Conservation (phyloP, 2,888 invertebrate species). For the Apoda limacodes region DNA sequence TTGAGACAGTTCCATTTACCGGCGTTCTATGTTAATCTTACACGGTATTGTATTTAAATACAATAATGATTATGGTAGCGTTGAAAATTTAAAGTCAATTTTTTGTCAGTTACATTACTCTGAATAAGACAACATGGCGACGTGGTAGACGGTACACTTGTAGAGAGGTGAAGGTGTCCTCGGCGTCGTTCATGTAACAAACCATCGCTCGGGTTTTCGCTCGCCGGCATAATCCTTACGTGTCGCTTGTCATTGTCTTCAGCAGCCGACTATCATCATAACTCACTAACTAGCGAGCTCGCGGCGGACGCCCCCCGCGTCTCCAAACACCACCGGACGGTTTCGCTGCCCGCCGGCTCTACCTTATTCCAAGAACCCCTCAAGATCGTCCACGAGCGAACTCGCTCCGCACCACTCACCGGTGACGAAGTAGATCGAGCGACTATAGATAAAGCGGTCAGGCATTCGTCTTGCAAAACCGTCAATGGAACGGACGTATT, state of each 20-base stretch:
- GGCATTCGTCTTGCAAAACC: slow-evolving; percentile 44
- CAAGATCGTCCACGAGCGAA: slow-evolving; percentile 72
- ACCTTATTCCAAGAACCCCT: slow-evolving; percentile 45
- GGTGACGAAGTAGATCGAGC: slow-evolving; percentile 58
- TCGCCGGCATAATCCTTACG: slow-evolving; percentile 55
- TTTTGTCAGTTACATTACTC: too few species aligned
- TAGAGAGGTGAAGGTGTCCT: slow-evolving; percentile 14
- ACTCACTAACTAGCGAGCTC: slow-evolving; percentile 54
- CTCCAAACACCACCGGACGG: slow-evolving; percentile 53
- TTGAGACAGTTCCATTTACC: too few species aligned
- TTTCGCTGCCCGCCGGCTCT: slow-evolving; percentile 51
- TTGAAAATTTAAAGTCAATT: too few species aligned
- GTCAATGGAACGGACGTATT: slow-evolving; percentile 41
- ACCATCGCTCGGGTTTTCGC: slow-evolving; percentile 45
- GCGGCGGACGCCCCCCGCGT: slow-evolving; percentile 31
- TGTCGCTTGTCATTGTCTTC: slow-evolving; percentile 59
- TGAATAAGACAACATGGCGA: too few species aligned
- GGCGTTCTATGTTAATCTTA: too few species aligned
- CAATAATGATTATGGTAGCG: too few species aligned
- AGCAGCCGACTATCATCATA: slow-evolving; percentile 61
- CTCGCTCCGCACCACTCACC: slow-evolving; percentile 76
- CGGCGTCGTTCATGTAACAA: slow-evolving; percentile 21
- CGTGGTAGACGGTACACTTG: too few species aligned
- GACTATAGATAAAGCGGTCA: slow-evolving; percentile 37
- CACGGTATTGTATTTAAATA: too few species aligned